These are phyloP conservation scores for Dyspetes luteomarginatus DNA, from an alignment of 2,888 invertebrate species.

Conservation along the genomic window DNA sequence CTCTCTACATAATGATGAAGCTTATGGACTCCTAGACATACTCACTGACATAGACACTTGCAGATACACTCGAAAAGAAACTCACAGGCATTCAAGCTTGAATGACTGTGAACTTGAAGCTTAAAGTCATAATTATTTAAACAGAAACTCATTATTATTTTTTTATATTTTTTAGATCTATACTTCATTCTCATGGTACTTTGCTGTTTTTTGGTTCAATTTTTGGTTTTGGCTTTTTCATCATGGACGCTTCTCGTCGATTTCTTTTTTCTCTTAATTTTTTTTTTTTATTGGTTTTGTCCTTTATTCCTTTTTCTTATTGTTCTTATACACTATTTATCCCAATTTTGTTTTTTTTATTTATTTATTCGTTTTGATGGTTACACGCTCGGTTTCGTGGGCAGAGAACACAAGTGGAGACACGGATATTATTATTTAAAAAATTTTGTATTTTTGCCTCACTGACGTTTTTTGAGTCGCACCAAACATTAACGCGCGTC, in stretches of 20 bases:
- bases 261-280: conserved; percentile 45
- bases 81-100: too few species aligned
- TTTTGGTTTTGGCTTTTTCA: conserved; percentile 64
- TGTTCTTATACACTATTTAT: conserved; percentile 2
- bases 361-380: conserved; percentile 60
- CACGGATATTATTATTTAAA: conserved; percentile 64
- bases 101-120: too few species aligned
- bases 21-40: too few species aligned
- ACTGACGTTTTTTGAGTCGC: conserved; percentile 80
- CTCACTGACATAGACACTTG: too few species aligned
- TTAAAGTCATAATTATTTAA: too few species aligned
- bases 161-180: conserved; percentile 26
- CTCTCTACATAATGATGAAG: too few species aligned
- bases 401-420: conserved; percentile 53
- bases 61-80: too few species aligned
- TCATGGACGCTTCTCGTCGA: conserved; percentile 59
- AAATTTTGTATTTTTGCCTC: conserved; percentile 83
- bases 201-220: conserved; percentile 76
- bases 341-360: conserved; percentile 42
- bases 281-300: conserved; percentile 38
- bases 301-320: conserved; percentile 26
- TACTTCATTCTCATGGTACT: conserved; percentile 64
- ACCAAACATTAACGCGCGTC: conserved; percentile 79
- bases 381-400: conserved; percentile 56
- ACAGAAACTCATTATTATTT: conserved; percentile 63